Conservation (phyloP, 2,888 invertebrate genomes). For the Epirrhoe tristata region DNA sequence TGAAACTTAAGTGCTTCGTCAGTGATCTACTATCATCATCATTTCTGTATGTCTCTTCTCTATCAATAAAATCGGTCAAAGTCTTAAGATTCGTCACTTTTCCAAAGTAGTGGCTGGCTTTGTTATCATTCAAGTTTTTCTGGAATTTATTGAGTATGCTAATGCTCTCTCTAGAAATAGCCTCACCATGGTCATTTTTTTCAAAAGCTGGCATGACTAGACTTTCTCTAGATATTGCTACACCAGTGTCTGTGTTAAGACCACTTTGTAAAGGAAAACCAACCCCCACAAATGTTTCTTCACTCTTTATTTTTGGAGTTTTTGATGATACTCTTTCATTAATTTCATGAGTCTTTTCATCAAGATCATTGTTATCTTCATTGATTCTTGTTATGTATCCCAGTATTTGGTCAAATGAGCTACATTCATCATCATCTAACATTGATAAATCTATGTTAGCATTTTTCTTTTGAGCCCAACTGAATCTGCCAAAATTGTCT, state of each 20-base stretch:
- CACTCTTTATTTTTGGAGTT: conserved; percentile 18
- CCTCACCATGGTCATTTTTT: conserved; percentile 57
- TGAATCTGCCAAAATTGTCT: conserved; percentile 69
- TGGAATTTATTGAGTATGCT: conserved; percentile 46
- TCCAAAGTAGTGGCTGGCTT: conserved; percentile 54
- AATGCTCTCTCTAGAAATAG: conserved; percentile 60
- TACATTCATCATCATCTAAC: conserved; percentile 57
- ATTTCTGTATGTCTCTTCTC: conserved; percentile 70
- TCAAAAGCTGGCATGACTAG: conserved; percentile 22
- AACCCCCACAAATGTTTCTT: conserved; percentile 31
- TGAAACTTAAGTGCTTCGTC: conserved; percentile 77
- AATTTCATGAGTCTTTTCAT: conserved; percentile 28
- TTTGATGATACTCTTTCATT: conserved; percentile 11
- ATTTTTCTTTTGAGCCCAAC: conserved; percentile 66
- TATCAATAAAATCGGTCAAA: conserved; percentile 64
- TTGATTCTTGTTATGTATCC: conserved; percentile 60
- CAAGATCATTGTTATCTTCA: conserved; percentile 43
- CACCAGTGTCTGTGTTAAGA: conserved; percentile 23
- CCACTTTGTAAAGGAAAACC: conserved; percentile 9
- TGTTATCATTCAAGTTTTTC: conserved; percentile 39
- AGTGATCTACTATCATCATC: conserved; percentile 59
- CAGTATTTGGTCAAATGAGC: conserved; percentile 64
- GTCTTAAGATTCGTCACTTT: conserved; percentile 59
- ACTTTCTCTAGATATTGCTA: conserved; percentile 33
- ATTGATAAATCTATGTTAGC: conserved; percentile 52